Conservation (phyloP, 2,888 invertebrate species). For the Blastobasis adustella region DNA sequence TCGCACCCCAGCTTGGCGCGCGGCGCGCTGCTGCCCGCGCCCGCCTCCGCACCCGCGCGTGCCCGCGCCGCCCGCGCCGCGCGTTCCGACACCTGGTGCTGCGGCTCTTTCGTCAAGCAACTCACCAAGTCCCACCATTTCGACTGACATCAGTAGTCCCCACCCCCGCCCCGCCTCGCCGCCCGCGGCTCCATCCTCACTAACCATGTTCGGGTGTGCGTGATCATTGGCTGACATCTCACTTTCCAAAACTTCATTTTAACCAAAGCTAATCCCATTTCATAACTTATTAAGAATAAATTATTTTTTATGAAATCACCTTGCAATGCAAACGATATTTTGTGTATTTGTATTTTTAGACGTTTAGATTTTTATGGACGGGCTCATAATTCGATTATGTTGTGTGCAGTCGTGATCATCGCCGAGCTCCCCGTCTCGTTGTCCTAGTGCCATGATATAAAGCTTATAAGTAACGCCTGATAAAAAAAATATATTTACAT, state of each 20-base stretch:
- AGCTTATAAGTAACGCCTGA: slow-evolving; percentile 45
- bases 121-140: slow-evolving; percentile 84
- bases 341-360: too few relatives aligned
- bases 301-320: too few relatives aligned
- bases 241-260: slow-evolving; percentile 26
- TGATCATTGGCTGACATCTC: slow-evolving; percentile 29
- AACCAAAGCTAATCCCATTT: slow-evolving; percentile 45
- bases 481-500: slow-evolving; percentile 41
- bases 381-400: too few relatives aligned
- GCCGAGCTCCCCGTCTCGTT: background rate
- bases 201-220: slow-evolving; percentile 25
- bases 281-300: slow-evolving; percentile 19
- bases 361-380: too few relatives aligned
- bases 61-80: slow-evolving; percentile 55
- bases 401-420: too few relatives aligned
- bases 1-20: slow-evolving; percentile 52
- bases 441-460: slow-evolving; percentile 3
- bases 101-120: slow-evolving; percentile 86
- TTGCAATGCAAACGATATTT: too few relatives aligned
- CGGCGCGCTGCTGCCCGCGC: slow-evolving; percentile 14
- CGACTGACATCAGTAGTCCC: slow-evolving; percentile 70
- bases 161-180: slow-evolving; percentile 5
- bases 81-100: slow-evolving; percentile 84
- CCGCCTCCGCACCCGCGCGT: slow-evolving; percentile 20
- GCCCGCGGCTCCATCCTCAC: slow-evolving; percentile 17